Conservation (phyloP, 2,888 invertebrate species). For the Macaria notata region DNA sequence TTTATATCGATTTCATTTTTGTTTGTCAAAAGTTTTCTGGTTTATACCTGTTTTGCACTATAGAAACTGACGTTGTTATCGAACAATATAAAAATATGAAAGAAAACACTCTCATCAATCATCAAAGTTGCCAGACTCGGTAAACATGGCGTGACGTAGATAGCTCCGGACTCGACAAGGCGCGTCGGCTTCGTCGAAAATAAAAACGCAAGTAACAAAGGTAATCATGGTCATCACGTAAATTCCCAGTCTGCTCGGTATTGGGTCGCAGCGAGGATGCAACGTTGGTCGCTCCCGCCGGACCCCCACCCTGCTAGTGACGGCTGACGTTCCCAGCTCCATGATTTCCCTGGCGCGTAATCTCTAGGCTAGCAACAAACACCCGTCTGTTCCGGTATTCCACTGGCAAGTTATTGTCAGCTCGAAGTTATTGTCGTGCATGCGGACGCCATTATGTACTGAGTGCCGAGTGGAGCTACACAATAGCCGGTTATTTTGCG, state of each 20-base stretch:
- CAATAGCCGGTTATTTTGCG: conserved; percentile 31
- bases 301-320: no score
- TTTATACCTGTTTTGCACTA: conserved; percentile 4
- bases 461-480: background rate
- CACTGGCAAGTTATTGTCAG: conserved; percentile 6
- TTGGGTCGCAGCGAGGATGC: no score
- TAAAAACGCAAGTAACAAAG: conserved; percentile 27
- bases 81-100: conserved; percentile 11
- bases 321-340: conserved; percentile 30
- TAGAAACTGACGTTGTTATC: conserved; percentile 7
- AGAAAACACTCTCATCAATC: conserved; percentile 18
- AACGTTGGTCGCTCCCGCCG: no score
- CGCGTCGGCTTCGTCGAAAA: conserved; percentile 12
- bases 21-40: conserved; percentile 9
- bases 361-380: conserved; percentile 39
- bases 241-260: no score
- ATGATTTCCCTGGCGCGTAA: conserved; percentile 39
- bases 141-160: conserved; percentile 18
- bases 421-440: background rate
- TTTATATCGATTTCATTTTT: conserved; percentile 12
- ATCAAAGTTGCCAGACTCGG: conserved; percentile 11
- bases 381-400: conserved; percentile 20
- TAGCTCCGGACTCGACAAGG: conserved; percentile 6
- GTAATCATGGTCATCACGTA: conserved; percentile 20
- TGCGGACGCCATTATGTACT: background rate